Base-by-base conservation (phyloP, 2,797 vertebrate genomes). In the Sciaenops ocellatus region DNA sequence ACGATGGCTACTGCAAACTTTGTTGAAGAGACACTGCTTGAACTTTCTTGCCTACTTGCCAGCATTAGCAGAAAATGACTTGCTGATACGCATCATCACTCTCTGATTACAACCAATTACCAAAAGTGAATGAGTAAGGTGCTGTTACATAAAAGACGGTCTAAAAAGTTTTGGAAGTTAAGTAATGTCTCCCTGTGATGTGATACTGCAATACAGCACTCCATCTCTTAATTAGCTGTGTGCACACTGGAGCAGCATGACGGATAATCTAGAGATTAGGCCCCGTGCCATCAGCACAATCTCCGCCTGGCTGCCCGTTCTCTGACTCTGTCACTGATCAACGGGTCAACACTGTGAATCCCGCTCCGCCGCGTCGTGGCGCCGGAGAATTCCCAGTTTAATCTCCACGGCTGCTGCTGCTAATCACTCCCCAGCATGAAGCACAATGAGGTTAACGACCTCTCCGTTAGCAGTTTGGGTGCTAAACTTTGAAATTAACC, bases 211-310 rank as follows among this genome's bases (percentile, higher is more conserved):
- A 87, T 71, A 74, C 74, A 71, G 54, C 78, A 42, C 73, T 77
- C 74, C 82, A 54, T 62, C 79, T 87, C 87, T 86, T 90, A 92
- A 93, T 91, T 90, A 90, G 81, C 87, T 17, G 85, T 70, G 75
- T 76, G 83, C 76, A 75, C 64, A 59, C 63, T 70, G 78, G 68
- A 89, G 82, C 86, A 89, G 79, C 71, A 70, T 87, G 87, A 92
- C 60, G 82, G 82, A 84, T 92, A 92, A 93, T 93, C 90, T 85
- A 54, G 68, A 86, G 90, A 93, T 93, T 93, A 92, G 90, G 90
- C 85, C 9, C 15, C 6, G 57, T 52, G 86, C 91, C 91, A 91
- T 88, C 83, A 76, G 52, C 62, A 46, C 76, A 85, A 77, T 90
- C 84, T 90, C 52, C 59, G 79, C 78, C 88, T 86, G 87, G 84